Percentiles rank a stretch among this genome's conserved stretches.
Evolutionary conservation across 2,888 invertebrate species (phyloP).

Genomic region (Sepiola atlantica): DNA sequence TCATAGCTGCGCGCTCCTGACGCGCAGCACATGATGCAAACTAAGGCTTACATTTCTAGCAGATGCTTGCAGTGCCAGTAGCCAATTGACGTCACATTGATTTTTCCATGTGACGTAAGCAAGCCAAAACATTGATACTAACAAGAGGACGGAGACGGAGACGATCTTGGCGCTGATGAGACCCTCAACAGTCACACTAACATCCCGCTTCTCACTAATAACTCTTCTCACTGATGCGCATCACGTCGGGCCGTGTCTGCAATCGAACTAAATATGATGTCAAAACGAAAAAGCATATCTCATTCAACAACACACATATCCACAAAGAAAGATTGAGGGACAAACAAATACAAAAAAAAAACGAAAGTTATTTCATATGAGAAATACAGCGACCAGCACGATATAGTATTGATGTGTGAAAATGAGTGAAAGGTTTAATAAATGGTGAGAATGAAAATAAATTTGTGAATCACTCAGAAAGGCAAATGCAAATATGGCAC

Average conservation of each 20-base stretch:
- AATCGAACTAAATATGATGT: not conserved
- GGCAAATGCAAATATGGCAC: not conserved
- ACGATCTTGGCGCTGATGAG: conserved; percentile 15
- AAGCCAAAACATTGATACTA: conserved; percentile 24
- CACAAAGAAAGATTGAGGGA: conserved; percentile 24
- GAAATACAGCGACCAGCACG: not conserved
- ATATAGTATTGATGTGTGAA: not conserved
- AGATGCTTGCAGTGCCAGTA: conserved; percentile 43
- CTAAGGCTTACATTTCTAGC: conserved; percentile 42
- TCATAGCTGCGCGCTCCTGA: conserved; percentile 42
- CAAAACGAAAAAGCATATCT: not conserved
- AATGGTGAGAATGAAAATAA: not conserved
- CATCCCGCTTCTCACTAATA: conserved; percentile 32
- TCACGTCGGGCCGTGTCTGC: not conserved
- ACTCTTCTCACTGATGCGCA: not conserved
- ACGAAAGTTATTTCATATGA: not conserved
- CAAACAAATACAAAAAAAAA: not conserved
- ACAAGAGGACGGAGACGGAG: conserved; percentile 18
- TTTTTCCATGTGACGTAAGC: conserved; percentile 46
- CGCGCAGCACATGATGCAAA: conserved; percentile 43
- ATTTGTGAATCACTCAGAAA: not conserved
- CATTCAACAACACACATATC: not conserved
- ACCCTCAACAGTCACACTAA: conserved; percentile 19
- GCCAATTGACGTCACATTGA: conserved; percentile 46
- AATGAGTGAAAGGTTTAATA: not conserved